Evolutionary conservation across 1,140 invertebrate species (phyloP).

Genomic region (Tetramorium alpestre): DNA sequence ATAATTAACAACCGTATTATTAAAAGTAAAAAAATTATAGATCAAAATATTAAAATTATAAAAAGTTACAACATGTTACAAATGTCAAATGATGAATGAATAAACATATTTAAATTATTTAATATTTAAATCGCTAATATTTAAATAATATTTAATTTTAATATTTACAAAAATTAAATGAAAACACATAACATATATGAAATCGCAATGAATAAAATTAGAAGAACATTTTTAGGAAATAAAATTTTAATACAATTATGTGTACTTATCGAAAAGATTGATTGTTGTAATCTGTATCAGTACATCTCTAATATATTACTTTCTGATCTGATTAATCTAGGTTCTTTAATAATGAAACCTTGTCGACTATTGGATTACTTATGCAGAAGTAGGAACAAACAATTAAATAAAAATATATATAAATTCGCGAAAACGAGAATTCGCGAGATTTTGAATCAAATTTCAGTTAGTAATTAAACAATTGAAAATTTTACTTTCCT

Average conservation of each 20-base stretch:
- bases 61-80: too few relatives aligned
- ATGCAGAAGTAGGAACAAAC: background rate
- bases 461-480: background rate
- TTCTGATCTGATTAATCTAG: slow-evolving; percentile 31
- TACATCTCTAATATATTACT: background rate
- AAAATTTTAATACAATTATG: background rate
- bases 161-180: background rate
- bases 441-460: background rate
- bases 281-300: background rate
- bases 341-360: slow-evolving; percentile 6
- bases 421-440: background rate
- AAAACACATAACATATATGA: background rate
- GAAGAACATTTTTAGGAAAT: background rate
- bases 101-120: too few relatives aligned
- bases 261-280: background rate
- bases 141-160: background rate
- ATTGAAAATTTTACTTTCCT: slow-evolving; percentile 22
- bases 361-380: background rate
- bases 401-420: slow-evolving; percentile 11
- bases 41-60: background rate
- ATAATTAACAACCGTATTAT: background rate
- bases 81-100: background rate
- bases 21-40: background rate
- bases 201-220: background rate
- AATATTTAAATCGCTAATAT: too few relatives aligned